phyloP scores from a whole-genome alignment of 2,888 invertebrate genomes.

The Petrolisthes manimaculis region DNA sequence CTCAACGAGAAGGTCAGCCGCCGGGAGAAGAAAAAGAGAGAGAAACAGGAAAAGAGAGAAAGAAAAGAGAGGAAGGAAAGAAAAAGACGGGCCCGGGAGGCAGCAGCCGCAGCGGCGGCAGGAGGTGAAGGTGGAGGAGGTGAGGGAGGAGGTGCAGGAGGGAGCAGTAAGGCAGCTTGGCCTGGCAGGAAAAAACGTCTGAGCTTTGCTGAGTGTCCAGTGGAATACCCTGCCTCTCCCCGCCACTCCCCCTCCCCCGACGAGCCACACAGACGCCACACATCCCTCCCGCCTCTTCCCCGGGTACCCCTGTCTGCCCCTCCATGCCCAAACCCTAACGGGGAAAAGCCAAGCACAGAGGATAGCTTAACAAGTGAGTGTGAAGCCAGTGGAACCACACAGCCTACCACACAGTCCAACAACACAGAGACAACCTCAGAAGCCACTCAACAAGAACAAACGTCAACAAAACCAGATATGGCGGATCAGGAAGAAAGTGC shows the following conservation, averaged over 20 bases:
- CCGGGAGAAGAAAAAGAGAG: slow-evolving; percentile 57
- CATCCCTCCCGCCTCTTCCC: background rate
- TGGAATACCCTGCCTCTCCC: background rate
- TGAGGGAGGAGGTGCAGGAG: background rate
- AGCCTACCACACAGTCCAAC: too few relatives aligned
- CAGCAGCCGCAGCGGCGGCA: background rate
- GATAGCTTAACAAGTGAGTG: background rate
- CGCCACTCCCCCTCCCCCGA: slow-evolving; percentile 1
- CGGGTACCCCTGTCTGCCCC: slow-evolving; percentile 4
- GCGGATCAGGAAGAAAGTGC: slow-evolving; percentile 9
- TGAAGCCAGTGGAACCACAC: background rate
- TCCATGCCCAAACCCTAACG: background rate
- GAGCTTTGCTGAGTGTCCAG: slow-evolving; percentile 1
- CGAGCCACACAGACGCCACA: slow-evolving; percentile 8
- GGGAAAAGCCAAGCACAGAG: background rate
- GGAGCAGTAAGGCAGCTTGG: background rate
- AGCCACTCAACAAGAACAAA: background rate
- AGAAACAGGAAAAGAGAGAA: slow-evolving; percentile 51
- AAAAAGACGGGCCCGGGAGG: slow-evolving; percentile 23
- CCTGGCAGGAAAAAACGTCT: background rate
- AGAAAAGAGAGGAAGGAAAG: slow-evolving; percentile 49
- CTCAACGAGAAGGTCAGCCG: slow-evolving; percentile 63
- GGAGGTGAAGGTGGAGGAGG: background rate
- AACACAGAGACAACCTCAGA: background rate
- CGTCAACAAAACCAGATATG: background rate